A percentile compares a stretch with the other conserved stretches of the same genome.
phyloP scores from a whole-genome alignment of 2,113 vertebrate species.

The Kobus ellipsiprymnus region DNA sequence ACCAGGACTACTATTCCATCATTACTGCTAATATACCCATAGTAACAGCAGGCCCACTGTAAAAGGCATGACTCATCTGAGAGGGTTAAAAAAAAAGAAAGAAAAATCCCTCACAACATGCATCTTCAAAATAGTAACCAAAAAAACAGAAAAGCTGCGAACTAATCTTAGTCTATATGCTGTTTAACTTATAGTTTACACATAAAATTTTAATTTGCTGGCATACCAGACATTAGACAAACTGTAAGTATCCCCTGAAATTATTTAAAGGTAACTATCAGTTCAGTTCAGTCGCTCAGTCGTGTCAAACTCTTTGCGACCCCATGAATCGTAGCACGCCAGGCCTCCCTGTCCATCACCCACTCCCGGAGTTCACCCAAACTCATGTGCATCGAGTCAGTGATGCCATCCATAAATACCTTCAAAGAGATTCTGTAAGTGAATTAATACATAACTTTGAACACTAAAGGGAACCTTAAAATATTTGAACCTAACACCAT shows the following conservation, averaged over 20 bases:
- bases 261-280: constrained; percentile 3
- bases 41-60: not conserved
- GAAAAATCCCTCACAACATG: not conserved
- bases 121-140: constrained; percentile 4
- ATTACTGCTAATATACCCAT: not conserved
- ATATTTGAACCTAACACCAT: not conserved
- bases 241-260: not conserved
- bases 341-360: no score
- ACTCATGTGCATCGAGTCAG: no score
- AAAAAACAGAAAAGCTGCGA: not conserved
- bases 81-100: not conserved
- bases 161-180: not conserved
- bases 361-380: no score
- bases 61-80: constrained; percentile 43
- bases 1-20: not conserved
- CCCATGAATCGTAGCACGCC: no score
- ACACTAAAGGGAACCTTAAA: not conserved
- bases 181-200: not conserved
- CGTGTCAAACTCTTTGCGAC: no score
- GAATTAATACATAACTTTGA: not conserved
- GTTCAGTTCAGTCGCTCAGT: no score
- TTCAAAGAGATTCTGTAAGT: not conserved
- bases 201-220: not conserved
- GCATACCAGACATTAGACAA: not conserved
- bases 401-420: not conserved